These are phyloP conservation scores for Dromaius novaehollandiae DNA, from an alignment of 2,113 vertebrate species.

Conservation along the genomic window DNA sequence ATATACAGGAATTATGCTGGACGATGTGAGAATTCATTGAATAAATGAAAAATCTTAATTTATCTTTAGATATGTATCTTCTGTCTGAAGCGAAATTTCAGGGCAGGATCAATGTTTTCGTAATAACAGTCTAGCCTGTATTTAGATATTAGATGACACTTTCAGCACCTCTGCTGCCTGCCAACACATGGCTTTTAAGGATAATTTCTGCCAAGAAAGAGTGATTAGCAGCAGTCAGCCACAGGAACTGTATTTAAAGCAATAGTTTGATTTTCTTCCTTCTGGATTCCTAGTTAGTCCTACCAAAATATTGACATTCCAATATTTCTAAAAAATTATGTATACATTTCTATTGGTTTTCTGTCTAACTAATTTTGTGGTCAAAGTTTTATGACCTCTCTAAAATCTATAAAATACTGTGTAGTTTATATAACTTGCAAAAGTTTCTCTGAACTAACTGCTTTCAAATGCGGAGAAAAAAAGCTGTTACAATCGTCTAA, in stretches of 20 bases:
- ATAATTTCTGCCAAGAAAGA: not conserved
- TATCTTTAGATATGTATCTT: not conserved
- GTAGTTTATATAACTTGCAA: not conserved
- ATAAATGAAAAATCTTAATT: not conserved
- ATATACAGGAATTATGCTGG: not conserved
- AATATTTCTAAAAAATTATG: not conserved
- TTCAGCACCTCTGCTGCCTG: not conserved
- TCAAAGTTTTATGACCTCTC: not conserved
- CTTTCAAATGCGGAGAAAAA: not conserved
- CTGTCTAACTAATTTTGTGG: not conserved
- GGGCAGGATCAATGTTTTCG: not conserved
- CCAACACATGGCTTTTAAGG: not conserved
- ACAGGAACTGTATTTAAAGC: not conserved
- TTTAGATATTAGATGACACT: not conserved
- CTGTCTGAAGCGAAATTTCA: not conserved
- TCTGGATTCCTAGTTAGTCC: not conserved
- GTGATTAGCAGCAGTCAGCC: not conserved
- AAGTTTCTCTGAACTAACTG: not conserved
- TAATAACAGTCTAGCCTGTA: not conserved
- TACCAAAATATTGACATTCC: not conserved
- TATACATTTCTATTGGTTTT: not conserved
- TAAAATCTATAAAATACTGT: not conserved
- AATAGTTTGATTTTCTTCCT: not conserved
- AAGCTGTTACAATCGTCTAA: not conserved
- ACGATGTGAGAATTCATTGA: not conserved